phyloP scores from a whole-genome alignment of 2,888 invertebrate species.

The Eupeodes luniger region DNA sequence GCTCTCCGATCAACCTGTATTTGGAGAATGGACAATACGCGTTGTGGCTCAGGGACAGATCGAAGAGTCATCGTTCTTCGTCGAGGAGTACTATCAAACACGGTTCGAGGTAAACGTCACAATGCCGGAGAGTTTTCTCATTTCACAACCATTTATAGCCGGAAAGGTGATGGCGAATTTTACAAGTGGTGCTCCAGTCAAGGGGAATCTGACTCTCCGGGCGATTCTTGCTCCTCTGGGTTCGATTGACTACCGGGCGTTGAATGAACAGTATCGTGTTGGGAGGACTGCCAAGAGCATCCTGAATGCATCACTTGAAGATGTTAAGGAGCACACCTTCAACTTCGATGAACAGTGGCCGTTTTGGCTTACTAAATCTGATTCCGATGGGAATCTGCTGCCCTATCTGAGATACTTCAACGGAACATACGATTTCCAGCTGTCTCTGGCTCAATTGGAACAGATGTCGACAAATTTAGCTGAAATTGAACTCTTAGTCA shows the following conservation, averaged over 20 bases:
- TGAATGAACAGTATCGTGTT: slow-evolving; percentile 84
- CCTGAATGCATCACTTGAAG: slow-evolving; percentile 57
- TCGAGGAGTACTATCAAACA: slow-evolving; percentile 96
- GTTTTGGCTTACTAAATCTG: slow-evolving; percentile 89
- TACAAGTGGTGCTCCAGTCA: slow-evolving; percentile 94
- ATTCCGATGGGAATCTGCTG: slow-evolving; percentile 85
- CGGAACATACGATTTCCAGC: slow-evolving; percentile 92
- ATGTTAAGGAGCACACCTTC: slow-evolving; percentile 88
- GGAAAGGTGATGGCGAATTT: slow-evolving; percentile 96
- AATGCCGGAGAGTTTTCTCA: slow-evolving; percentile 95
- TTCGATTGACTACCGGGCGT: slow-evolving; percentile 85
- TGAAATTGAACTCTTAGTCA: slow-evolving; percentile 91
- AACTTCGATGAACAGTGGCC: slow-evolving; percentile 91
- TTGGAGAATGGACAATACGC: slow-evolving; percentile 94
- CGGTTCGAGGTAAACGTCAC: slow-evolving; percentile 96
- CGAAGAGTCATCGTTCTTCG: slow-evolving; percentile 92
- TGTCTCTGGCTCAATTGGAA: slow-evolving; percentile 89
- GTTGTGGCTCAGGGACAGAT: slow-evolving; percentile 93
- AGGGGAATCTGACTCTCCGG: slow-evolving; percentile 92
- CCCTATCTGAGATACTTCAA: slow-evolving; percentile 91
- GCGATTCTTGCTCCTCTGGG: slow-evolving; percentile 89
- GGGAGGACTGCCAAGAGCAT: slow-evolving; percentile 77
- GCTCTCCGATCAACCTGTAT: slow-evolving; percentile 94
- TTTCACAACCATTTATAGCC: slow-evolving; percentile 90
- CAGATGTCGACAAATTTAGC: slow-evolving; percentile 87